Evolutionary conservation across 1,140 invertebrate species (phyloP).

Genomic region (Brachionus manjavacas): DNA sequence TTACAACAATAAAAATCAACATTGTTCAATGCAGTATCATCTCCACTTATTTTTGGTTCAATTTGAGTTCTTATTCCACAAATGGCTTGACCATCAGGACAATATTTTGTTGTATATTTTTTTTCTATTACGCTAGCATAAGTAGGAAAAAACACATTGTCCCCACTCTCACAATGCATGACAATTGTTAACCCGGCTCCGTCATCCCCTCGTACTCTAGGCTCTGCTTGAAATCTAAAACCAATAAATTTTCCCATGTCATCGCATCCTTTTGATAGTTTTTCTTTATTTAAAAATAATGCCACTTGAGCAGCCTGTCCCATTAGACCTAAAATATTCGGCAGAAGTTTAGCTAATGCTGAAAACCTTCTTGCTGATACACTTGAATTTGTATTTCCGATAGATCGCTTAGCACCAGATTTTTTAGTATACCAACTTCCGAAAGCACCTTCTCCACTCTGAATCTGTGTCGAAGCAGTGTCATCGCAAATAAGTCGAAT

Average conservation of each 20-base stretch:
- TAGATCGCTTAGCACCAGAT: not conserved
- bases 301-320: not conserved
- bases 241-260: not conserved
- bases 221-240: not conserved
- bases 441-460: not conserved
- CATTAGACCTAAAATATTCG: not conserved
- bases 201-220: not conserved
- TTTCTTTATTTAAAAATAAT: not conserved
- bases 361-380: not conserved
- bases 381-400: not conserved
- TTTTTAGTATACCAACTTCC: not conserved
- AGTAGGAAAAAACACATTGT: not conserved
- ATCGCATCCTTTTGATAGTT: not conserved
- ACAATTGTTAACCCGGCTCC: not conserved
- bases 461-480: constrained; percentile 1
- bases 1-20: not conserved
- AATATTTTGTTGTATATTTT: not conserved
- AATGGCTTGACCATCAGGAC: not conserved
- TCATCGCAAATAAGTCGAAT: not conserved
- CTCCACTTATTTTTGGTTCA: constrained; percentile 9
- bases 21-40: not conserved
- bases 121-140: not conserved
- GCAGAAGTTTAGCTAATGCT: not conserved
- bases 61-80: constrained; percentile 13
- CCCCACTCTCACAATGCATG: not conserved